phyloP scores from a whole-genome alignment of 1,140 invertebrate species.

The Lycorma delicatula region DNA sequence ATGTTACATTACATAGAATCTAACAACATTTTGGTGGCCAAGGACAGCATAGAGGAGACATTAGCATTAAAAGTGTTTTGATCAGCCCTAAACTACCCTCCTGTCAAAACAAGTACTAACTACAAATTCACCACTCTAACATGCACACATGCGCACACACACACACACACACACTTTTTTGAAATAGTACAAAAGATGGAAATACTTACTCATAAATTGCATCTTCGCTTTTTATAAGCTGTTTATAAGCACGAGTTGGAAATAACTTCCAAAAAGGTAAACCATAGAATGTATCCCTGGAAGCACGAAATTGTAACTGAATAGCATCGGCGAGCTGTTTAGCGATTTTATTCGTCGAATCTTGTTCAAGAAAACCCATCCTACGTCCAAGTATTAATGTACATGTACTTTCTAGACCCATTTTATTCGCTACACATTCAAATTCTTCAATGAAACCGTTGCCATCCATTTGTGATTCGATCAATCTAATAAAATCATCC shows the following conservation, averaged over 20 bases:
- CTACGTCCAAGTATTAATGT: constrained; percentile 65
- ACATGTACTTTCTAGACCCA: constrained; percentile 73
- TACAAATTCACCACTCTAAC: too few relatives aligned
- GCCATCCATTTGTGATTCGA: constrained; percentile 44
- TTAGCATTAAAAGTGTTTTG: too few relatives aligned
- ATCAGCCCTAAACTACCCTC: too few relatives aligned
- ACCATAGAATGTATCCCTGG: constrained; percentile 71
- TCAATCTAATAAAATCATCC: constrained; percentile 65
- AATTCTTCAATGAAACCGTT: constrained; percentile 48
- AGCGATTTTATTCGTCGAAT: constrained; percentile 30
- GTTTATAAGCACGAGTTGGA: constrained; percentile 59
- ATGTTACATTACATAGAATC: too few relatives aligned
- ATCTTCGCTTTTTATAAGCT: constrained; percentile 64
- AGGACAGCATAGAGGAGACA: too few relatives aligned
- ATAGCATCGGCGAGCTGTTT: constrained; percentile 52
- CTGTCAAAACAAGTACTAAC: too few relatives aligned
- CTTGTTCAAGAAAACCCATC: constrained; percentile 64
- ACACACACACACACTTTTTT: constrained; percentile 17
- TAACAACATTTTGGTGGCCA: too few relatives aligned
- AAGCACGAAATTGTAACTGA: constrained; percentile 62
- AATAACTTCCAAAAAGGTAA: constrained; percentile 75
- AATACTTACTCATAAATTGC: constrained; percentile 57
- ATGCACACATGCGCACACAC: too few relatives aligned
- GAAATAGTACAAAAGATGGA: too few relatives aligned
- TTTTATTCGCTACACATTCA: constrained; percentile 60